Evolutionary conservation across 2,888 invertebrate species (phyloP), one percentile per base, ranked within the genome.

Genomic region (Lycophotia porphyrea): DNA sequence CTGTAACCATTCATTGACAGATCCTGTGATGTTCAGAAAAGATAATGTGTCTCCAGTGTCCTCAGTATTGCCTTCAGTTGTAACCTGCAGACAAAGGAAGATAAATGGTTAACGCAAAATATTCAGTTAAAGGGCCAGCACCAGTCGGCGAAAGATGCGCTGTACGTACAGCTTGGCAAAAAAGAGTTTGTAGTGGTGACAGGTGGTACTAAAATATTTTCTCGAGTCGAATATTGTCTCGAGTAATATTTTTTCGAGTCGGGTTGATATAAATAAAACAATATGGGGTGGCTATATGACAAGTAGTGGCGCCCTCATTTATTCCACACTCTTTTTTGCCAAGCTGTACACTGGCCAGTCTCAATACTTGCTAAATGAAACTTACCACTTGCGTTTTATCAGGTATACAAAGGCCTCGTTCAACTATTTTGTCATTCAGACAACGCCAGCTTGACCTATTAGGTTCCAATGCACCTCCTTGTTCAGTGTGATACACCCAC

Each of bases 391-490:
- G 88, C 18, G 90, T 85, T 80, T 92, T 93, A 77, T 95, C 94
- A 0, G 95, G 96, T 67, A 96, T 91, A 4, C 97, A 98, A 47
- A 98, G 93, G 0, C 98, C 98, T 80, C 97, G 95, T 13, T 97
- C 97, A 2, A 98, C 95, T 31, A 99, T 95, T 80, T 95, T 94
- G 65, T 97, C 95, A 89, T 98, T 98, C 2, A 98, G 94, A 66
- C 97, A 98, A 36, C 97, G 96, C 94, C 97, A 97, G 81, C 97
- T 97, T 0, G 97, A 96, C 63, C 90, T 94, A 67, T 97, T 96
- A 0, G 98, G 98, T 52, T 97, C 97, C 52, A 98, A 93, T 0
- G 98, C 97, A 18, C 97, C 97, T 0, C 97, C 97, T 27, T 97
- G 96, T 69, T 96, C 97, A 27, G 94, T 95, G 89, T 97, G 96